Conservation (phyloP, 2,888 invertebrate genomes). For the Synergus laeviventris region DNA sequence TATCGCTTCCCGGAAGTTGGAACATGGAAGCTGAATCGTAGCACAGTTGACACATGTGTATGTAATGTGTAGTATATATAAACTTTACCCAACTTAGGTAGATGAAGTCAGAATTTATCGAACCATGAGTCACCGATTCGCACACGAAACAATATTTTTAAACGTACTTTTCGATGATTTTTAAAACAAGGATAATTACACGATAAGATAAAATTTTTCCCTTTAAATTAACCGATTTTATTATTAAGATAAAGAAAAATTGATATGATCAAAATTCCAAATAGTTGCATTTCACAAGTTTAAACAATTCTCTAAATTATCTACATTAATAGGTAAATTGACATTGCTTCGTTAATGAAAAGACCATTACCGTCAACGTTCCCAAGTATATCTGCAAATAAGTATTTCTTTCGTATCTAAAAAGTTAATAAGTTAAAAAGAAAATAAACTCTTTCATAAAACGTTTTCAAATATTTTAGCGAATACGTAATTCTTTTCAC, state of each 20-base stretch:
- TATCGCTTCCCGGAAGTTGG: constrained; percentile 18
- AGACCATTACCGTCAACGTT: constrained; percentile 8
- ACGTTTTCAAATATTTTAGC: background rate
- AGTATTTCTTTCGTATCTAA: background rate
- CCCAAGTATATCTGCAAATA: background rate
- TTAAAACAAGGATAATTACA: background rate
- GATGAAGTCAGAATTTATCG: constrained; percentile 28
- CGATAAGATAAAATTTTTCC: background rate
- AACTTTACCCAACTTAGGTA: constrained; percentile 8
- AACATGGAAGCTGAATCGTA: constrained; percentile 26
- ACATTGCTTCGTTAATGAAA: constrained; percentile 18
- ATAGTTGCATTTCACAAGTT: background rate
- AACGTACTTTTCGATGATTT: background rate
- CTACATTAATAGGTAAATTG: constrained; percentile 19
- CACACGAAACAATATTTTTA: background rate
- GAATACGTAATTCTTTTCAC: background rate
- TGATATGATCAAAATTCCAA: too few relatives aligned
- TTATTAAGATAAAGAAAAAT: background rate
- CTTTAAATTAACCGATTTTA: background rate
- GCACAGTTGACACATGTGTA: background rate
- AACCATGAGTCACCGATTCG: constrained; percentile 30
- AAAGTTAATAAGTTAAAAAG: background rate
- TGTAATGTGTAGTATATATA: constrained; percentile 4
- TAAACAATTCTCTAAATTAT: background rate
- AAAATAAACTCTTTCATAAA: background rate